Evolutionary conservation across 2,113 vertebrate genomes (phyloP).

Genomic region (Oreocharis arfaki): DNA sequence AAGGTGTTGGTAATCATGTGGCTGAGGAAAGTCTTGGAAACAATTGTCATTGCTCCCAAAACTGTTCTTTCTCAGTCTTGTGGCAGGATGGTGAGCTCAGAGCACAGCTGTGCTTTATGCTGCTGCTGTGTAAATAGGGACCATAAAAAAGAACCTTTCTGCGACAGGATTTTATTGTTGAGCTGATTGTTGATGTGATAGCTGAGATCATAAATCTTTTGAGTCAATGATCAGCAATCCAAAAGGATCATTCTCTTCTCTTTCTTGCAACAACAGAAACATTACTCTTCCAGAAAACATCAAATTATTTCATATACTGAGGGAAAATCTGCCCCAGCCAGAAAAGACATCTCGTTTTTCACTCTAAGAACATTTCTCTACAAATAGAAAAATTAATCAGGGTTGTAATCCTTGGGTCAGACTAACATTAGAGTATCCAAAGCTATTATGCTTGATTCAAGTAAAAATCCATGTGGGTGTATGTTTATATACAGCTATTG

Average conservation of each 20-base stretch:
- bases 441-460: not conserved
- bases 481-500: constrained; percentile 40
- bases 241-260: not conserved
- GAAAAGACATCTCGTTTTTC: not conserved
- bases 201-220: constrained; percentile 3
- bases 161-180: constrained; percentile 34
- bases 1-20: not conserved
- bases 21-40: not conserved
- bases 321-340: not conserved
- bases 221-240: not conserved
- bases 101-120: constrained; percentile 52
- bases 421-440: not conserved
- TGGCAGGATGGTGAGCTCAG: constrained; percentile 27
- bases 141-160: not conserved
- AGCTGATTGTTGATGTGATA: constrained; percentile 19
- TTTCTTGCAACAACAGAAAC: not conserved
- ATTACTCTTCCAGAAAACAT: not conserved
- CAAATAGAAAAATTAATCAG: not conserved
- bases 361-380: not conserved
- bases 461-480: constrained; percentile 2
- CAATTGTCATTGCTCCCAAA: not conserved
- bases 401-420: not conserved
- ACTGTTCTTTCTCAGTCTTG: not conserved
- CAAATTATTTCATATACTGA: not conserved
- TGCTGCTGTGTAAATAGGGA: constrained; percentile 13